phyloP scores from a whole-genome alignment of 2,888 invertebrate genomes.

The Meliscaeva auricollis region DNA sequence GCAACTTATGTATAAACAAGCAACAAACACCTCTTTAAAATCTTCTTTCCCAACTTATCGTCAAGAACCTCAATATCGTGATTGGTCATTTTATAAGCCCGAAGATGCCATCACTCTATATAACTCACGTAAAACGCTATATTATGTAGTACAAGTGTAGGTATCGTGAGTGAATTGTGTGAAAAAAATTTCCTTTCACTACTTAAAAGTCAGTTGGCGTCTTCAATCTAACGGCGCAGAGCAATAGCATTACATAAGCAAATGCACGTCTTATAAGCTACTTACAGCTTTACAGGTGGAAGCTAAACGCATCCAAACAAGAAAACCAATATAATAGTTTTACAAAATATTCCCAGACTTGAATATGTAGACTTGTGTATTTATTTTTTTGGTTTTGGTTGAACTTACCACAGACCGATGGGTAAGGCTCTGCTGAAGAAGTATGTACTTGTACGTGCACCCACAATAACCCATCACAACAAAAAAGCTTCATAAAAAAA shows the following conservation, averaged over 20 bases:
- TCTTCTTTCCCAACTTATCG: not conserved
- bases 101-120: conserved; percentile 63
- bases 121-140: conserved; percentile 8
- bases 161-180: conserved; percentile 28
- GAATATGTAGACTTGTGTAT: not conserved
- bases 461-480: not conserved
- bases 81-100: conserved; percentile 39
- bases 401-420: not conserved
- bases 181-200: conserved; percentile 64
- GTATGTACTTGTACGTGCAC: conserved; percentile 28
- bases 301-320: conserved; percentile 36
- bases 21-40: not conserved
- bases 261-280: conserved; percentile 26
- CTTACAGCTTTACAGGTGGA: not conserved
- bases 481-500: not conserved
- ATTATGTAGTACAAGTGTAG: not conserved
- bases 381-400: not conserved
- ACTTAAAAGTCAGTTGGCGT: conserved; percentile 51
- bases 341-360: conserved; percentile 53
- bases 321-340: conserved; percentile 21
- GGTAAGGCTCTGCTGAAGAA: conserved; percentile 4
- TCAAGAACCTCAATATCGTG: conserved; percentile 20
- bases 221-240: conserved; percentile 40
- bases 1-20: not conserved
- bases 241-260: conserved; percentile 45